Conservation (phyloP, 2,888 invertebrate species). For the Synergus umbraculus region DNA sequence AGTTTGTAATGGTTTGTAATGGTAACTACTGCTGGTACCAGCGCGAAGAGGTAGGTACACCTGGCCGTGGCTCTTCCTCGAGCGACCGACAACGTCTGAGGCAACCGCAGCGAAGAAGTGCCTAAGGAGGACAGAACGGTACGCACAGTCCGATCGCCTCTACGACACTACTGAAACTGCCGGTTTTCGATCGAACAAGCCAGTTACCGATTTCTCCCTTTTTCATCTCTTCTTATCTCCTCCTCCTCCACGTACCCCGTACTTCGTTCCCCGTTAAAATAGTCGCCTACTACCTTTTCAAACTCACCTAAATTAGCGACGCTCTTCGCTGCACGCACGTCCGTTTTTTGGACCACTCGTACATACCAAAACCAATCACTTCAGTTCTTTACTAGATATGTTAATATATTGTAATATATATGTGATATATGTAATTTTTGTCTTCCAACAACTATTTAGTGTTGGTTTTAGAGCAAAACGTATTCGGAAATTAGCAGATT, state of each 20-base stretch:
- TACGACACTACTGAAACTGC: conserved; percentile 75
- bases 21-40: conserved; percentile 44
- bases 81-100: conserved; percentile 74
- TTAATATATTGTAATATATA: background rate
- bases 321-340: background rate
- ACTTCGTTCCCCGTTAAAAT: conserved; percentile 32
- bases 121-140: conserved; percentile 77
- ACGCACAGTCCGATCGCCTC: conserved; percentile 75
- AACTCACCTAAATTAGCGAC: background rate
- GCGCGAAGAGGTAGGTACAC: conserved; percentile 60
- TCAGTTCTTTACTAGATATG: background rate
- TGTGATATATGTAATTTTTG: too few relatives aligned
- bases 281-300: background rate
- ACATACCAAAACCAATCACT: background rate
- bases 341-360: background rate
- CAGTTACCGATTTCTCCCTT: conserved; percentile 58
- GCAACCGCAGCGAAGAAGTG: conserved; percentile 67
- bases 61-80: conserved; percentile 74
- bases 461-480: too few relatives aligned
- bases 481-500: background rate
- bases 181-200: conserved; percentile 68
- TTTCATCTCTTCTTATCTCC: conserved; percentile 42
- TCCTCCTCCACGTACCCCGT: conserved; percentile 30
- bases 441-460: too few relatives aligned
- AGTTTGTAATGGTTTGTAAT: background rate